phyloP scores from a whole-genome alignment of 2,888 invertebrate genomes.

The Julus scandinavius region DNA sequence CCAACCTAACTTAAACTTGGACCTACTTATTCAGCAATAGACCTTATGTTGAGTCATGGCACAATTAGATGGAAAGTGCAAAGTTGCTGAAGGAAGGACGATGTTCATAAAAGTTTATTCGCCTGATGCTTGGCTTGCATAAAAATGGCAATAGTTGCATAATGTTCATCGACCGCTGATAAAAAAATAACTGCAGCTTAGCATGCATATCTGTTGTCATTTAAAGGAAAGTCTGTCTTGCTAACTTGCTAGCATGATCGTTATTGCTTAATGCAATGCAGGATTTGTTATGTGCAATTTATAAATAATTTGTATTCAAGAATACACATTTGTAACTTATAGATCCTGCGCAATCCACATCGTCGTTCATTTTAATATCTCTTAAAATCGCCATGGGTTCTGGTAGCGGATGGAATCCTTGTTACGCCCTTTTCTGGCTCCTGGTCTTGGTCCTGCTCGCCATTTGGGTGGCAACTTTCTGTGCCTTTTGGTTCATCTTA shows the following conservation, averaged over 20 bases:
- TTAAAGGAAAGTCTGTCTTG: no score
- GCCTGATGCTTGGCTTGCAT: no score
- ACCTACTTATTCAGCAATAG: no score
- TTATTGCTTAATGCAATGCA: not conserved
- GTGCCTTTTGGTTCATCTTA: conserved; percentile 64
- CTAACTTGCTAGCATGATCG: not conserved
- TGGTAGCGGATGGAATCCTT: conserved; percentile 68
- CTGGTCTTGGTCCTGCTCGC: conserved; percentile 64
- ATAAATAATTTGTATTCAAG: not conserved
- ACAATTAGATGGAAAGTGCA: no score
- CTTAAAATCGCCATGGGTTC: conserved; percentile 47
- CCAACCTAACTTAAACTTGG: no score
- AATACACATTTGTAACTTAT: not conserved
- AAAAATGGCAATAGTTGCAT: no score
- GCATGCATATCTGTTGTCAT: no score
- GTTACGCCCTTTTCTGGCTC: conserved; percentile 64
- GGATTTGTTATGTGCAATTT: not conserved
- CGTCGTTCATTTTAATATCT: not conserved
- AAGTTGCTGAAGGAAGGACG: no score
- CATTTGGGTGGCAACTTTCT: conserved; percentile 64
- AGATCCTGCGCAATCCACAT: not conserved
- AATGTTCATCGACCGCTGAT: no score
- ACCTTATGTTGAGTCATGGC: no score
- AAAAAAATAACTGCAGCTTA: no score
- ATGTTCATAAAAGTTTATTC: no score